Evolutionary conservation across 1,140 invertebrate genomes (phyloP), one percentile per base, ranked within the genome.

Genomic region (Cherax quadricarinatus): DNA sequence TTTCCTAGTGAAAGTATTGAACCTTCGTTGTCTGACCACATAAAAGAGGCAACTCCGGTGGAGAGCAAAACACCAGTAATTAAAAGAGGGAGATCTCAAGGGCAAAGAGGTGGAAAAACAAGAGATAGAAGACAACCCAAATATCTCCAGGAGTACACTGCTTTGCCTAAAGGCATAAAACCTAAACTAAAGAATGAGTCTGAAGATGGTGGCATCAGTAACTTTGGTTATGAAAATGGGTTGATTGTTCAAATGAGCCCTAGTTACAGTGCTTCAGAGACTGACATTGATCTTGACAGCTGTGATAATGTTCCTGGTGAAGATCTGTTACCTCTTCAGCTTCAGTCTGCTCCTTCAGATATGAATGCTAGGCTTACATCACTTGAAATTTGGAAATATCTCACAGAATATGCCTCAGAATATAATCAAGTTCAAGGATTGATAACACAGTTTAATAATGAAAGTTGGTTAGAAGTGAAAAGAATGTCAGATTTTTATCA

Each of bases 381-480:
- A 24, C 41, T 73, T 49, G 60, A 82, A 30, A 83, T 83, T 16
- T 89, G 88, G 88, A 89, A 89, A 66, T 89, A 83, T 83, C 88
- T 89, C 21, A 89, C 88, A 49, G 80, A 89, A 51, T 89, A 89
- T 84, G 88, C 88, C 30, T 89, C 88, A 14, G 81, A 89, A 53
- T 53, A 78, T 75, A 75, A 51, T 16, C 24, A n/a, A 57, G 88
- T 89, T 18, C 88, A 89, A 30, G 88, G 88, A 18, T 48, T 89
- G 16, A 81, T 89, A 49, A 89, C 88, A 41, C 88, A 89, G 21
- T 89, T 89, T 30, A 89, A 89, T 70, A 89, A 89, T 73, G 88
- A 89, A 70, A 89, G 88, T 62, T 89, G 88, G 88, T 30, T 89
- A 80, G 80, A 89, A 66, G 88, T 89, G 21, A 89, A 89, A n/a